Evolutionary conservation across 2,888 invertebrate species (phyloP), one percentile per base, ranked within the genome.

Genomic region (Marronus borbonicus): DNA sequence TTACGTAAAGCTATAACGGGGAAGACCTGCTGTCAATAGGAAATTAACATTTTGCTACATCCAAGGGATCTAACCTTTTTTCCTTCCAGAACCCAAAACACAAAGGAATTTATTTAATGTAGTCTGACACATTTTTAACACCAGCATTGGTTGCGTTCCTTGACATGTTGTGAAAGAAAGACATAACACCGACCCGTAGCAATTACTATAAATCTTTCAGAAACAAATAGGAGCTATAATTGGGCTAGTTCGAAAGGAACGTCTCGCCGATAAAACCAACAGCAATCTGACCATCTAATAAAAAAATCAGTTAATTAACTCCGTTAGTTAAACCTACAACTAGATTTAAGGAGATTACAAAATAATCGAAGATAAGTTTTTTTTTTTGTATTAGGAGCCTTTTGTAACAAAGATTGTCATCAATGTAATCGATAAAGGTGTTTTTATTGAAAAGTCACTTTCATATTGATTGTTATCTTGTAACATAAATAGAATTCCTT

Each of bases 301-400:
- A 52, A 77, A 50, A 52, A 70, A 77, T 77, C 77, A 55, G 72
- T 77, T 77, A 70, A 72, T 77, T 77, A 65, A 77, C 44, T 76
- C 39, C 65, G 76, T 76, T 76, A 76, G 76, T 76, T 76, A 66
- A 66, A 76, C 58, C 58, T 68, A 49, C 44, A 49, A 68, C n/a
- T 60, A 1, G 72, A 74, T 62, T 28, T 39, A 31, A n/a, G 20
- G 1, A 24, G 60, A 60, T 74, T 60, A 20, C 4, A 60, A 44
- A 39, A 70, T 36, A 58, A 70, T 20, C 14, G 17, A 36, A 36
- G 31, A 5, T 36, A 36, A 36, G 31, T 36, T 36, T 31, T 36
- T 5, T 31, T 36, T 36, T 36, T 36, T 70, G 3, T 24, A 58
- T 58, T 20, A 17, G 8, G 4, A 0, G 14, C 14, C 24, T 60